Evolutionary conservation across 1,140 invertebrate species (phyloP).

Genomic region (Cydia strobilella): DNA sequence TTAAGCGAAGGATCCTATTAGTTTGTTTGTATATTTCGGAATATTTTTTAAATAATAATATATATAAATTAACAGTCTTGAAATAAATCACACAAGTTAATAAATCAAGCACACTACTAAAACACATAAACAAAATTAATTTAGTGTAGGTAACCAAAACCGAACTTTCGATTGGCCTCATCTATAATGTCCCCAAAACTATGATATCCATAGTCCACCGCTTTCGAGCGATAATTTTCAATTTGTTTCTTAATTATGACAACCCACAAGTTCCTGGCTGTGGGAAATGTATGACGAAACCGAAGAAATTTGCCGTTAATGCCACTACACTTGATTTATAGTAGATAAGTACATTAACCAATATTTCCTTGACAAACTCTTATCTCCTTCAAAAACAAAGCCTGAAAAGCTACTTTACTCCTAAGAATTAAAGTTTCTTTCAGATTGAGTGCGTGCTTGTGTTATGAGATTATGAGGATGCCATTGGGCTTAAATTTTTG

Average conservation of each 20-base stretch:
- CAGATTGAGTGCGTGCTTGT: not conserved
- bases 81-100: not conserved
- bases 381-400: not conserved
- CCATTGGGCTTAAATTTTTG: not conserved
- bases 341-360: slow-evolving; percentile 52
- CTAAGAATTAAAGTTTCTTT: not conserved
- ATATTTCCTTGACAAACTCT: not conserved
- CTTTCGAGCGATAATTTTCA: slow-evolving; percentile 36
- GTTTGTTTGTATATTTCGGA: slow-evolving; percentile 3
- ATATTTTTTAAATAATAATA: not conserved
- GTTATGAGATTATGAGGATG: not conserved
- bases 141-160: not conserved
- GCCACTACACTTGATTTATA: slow-evolving; percentile 55
- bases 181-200: slow-evolving; percentile 25
- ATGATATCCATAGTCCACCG: slow-evolving; percentile 23
- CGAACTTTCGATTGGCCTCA: slow-evolving; percentile 13
- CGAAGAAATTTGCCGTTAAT: slow-evolving; percentile 60
- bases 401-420: not conserved
- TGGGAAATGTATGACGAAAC: slow-evolving; percentile 60
- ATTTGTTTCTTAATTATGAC: slow-evolving; percentile 49
- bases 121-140: slow-evolving; percentile 16
- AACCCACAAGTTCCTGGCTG: slow-evolving; percentile 38
- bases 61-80: not conserved
- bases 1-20: not conserved
- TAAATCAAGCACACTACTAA: not conserved